These are phyloP conservation scores for Ctena decussata DNA, from an alignment of 2,888 invertebrate species.

Conservation along the genomic window DNA sequence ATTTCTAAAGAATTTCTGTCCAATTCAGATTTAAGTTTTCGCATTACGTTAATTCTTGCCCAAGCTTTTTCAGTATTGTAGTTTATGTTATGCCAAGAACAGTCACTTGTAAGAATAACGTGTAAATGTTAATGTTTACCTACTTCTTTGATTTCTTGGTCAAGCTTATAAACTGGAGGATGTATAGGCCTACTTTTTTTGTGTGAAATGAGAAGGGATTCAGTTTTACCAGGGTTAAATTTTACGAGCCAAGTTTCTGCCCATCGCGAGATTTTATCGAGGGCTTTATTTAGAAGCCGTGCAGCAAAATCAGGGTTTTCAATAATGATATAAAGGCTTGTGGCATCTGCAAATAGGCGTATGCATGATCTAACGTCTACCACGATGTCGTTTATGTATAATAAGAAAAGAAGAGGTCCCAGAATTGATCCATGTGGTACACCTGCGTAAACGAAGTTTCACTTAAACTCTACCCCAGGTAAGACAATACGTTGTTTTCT, in stretches of 20 bases:
- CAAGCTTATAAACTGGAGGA: neutral
- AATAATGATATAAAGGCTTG: neutral
- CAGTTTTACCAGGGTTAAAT: slow-evolving; percentile 32
- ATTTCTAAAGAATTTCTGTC: neutral
- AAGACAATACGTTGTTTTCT: slow-evolving; percentile 2
- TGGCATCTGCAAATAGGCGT: slow-evolving; percentile 36
- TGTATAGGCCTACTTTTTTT: neutral
- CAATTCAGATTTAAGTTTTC: neutral
- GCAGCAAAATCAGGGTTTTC: slow-evolving; percentile 1
- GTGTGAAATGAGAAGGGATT: neutral
- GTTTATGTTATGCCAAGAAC: slow-evolving; percentile 23
- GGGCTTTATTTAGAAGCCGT: neutral
- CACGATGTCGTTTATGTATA: slow-evolving; percentile 26
- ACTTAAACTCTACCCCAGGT: neutral
- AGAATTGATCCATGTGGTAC: slow-evolving; percentile 16
- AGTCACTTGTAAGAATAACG: slow-evolving; percentile 5
- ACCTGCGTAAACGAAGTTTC: neutral
- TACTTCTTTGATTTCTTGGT: slow-evolving; percentile 7
- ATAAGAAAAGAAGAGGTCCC: neutral
- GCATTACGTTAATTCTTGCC: neutral
- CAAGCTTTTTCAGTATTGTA: slow-evolving; percentile 17
- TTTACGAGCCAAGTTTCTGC: slow-evolving; percentile 19
- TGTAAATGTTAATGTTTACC: slow-evolving; percentile 20
- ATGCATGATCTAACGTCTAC: neutral
- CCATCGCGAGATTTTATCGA: slow-evolving; percentile 17